phyloP scores from a whole-genome alignment of 2,113 vertebrate genomes.

The Garra rufa region DNA sequence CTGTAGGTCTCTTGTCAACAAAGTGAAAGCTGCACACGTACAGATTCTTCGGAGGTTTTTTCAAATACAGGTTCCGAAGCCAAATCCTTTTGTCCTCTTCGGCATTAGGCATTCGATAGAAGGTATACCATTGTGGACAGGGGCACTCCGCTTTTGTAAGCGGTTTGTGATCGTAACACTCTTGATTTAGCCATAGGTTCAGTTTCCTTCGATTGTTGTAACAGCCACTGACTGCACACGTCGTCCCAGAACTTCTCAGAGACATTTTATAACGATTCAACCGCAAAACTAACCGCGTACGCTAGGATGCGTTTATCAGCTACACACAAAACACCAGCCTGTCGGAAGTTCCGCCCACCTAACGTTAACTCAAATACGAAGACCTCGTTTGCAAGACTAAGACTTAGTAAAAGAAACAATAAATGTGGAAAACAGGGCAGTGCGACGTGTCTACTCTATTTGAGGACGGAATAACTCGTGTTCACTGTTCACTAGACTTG shows the following conservation, averaged over 20 bases:
- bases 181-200: not conserved
- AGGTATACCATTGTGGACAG: not conserved
- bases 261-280: not conserved
- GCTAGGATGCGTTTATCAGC: not conserved
- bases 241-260: conserved; percentile 1
- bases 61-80: not conserved
- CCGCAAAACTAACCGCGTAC: not conserved
- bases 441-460: too few species aligned
- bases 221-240: not conserved
- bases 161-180: conserved; percentile 10
- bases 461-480: too few species aligned
- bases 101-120: not conserved
- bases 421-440: not conserved
- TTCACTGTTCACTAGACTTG: too few species aligned
- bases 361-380: not conserved
- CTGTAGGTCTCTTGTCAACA: conserved; percentile 29
- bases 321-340: not conserved
- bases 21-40: conserved; percentile 32
- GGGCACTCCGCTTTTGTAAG: not conserved
- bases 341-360: not conserved
- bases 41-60: not conserved
- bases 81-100: not conserved
- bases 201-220: not conserved
- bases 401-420: not conserved
- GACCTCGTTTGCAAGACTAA: not conserved